Evolutionary conservation across 1,140 invertebrate genomes (phyloP), one percentile per base, ranked within the genome.

Genomic region (Drosophila mayri): DNA sequence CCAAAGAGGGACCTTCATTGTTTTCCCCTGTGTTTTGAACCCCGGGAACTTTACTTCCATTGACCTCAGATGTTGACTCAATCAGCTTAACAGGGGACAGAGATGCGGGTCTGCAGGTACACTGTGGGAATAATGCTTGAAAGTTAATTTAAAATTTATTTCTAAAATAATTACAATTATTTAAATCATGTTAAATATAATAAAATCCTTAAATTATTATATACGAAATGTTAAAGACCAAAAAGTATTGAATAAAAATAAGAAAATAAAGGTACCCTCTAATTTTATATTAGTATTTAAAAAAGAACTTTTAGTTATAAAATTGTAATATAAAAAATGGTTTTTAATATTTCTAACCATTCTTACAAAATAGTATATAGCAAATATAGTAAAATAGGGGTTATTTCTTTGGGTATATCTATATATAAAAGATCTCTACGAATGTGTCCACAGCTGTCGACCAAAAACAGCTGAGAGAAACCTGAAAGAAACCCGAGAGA

Each of bases 391-490:
- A 25, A 25, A 25, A 25, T 25, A 25, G 25, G 25, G 2, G 25
- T 3, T 25, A 7, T 28, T 47, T 60, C 28, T 60, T 3, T 32
- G 5, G 32, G 41, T 32, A 11, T 3, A 2, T 14, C 5, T 5
- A 7, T 20, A n/a, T 57, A 46, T 22, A 65, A 47, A 46, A 41
- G 57, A 65, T 74, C 63, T 59, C 63, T 70, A 62, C 47, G 64
- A 82, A 70, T 65, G 12, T 79, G 46, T 37, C 66, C 77, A 64
- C 50, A 64, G 66, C 77, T 85, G 77, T 77, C 47, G 32, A 32
- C 52, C 50, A 12, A 66, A 59, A 55, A 66, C 61, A 76, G 72
- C 74, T 58, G 74, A 44, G 55, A 66, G 71, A 76, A 32, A 66
- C 28, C 18, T 16, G 16, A n/a, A 38, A 37, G 20, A 66, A 38